Base-by-base conservation (phyloP, 2,797 vertebrate species). In the Cuniculus paca region DNA sequence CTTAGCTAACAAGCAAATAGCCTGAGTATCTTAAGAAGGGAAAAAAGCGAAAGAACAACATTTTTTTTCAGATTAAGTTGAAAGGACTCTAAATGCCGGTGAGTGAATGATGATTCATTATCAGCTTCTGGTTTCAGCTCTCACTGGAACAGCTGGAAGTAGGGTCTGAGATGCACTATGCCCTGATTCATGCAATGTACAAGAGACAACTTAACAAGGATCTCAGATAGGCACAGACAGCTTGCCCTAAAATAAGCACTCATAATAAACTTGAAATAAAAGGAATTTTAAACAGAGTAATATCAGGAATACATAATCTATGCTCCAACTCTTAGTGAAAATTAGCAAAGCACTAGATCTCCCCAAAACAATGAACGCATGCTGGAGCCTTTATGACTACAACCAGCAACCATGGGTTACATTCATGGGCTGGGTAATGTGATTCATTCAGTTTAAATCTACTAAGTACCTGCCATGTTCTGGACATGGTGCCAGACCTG, bases 171-270 rank as follows among this genome's bases (percentile, higher is more conserved):
- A 42, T 6, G 5, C 52, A 28, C 6, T 14, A 42, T 26, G 11
- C 45, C 68, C 39, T 28, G 58, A 50, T 39, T 75, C 48, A 56
- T 56, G 87, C 79, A 22, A 75, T 72, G 5, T 93, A 88, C 39
- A 48, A 50, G 42, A 88, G 74, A 48, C 6, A 31, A 19, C 20
- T 91, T 65, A 94, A 78, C 7, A 9, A 87, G 60, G 63, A 31
- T 91, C n/a, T 87, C 83, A 94, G 80, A 52, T 28, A 68, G 56
- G 63, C 58, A 91, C 0, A 6, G 93, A 91, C 19, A 83, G 42
- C 17, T 80, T 58, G 31, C 77, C 92, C 80, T 94, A 50, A 52
- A 78, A 94, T 28, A 90, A 65, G 28, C 26, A 92, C 61, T 68
- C 39, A 88, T n/a, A 60, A 61, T 70, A 42, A 86, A 8, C 65